These are phyloP conservation scores for Leptoteleia sp. DNA, from an alignment of 1,140 invertebrate species.

Conservation along the genomic window DNA sequence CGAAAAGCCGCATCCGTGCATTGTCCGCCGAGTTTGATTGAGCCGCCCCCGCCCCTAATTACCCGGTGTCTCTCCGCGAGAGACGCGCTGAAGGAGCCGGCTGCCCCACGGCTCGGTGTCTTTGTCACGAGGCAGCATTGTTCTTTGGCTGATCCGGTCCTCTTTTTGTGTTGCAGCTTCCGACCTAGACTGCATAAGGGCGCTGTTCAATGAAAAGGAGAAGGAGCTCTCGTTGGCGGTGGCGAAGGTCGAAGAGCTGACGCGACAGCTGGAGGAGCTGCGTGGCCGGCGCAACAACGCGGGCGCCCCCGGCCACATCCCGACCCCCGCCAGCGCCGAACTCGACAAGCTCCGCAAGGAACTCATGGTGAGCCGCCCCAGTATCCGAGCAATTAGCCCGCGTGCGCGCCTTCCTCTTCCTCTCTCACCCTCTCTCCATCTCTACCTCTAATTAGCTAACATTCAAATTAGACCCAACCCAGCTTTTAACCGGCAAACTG, in stretches of 20 bases:
- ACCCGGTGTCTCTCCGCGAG: slow-evolving; percentile 10
- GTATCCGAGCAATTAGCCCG: slow-evolving; percentile 25
- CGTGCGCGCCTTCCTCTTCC: slow-evolving; percentile 21
- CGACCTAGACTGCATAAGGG: slow-evolving; percentile 96
- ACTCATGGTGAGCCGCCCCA: slow-evolving; percentile 88
- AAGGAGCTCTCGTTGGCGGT: slow-evolving; percentile 97
- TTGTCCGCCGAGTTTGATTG: too few relatives aligned
- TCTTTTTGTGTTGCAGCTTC: slow-evolving; percentile 85
- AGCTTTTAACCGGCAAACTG: too few relatives aligned
- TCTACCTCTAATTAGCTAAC: too few relatives aligned
- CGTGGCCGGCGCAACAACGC: slow-evolving; percentile 84
- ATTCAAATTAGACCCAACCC: not conserved
- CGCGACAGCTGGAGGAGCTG: slow-evolving; percentile 94
- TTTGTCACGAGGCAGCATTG: slow-evolving; percentile 49
- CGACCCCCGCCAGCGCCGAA: slow-evolving; percentile 89
- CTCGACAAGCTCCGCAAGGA: slow-evolving; percentile 94
- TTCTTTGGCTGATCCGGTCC: slow-evolving; percentile 51
- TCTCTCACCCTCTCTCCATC: not conserved
- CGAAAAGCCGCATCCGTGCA: too few relatives aligned
- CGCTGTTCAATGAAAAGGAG: slow-evolving; percentile 98
- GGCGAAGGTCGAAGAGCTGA: slow-evolving; percentile 96
- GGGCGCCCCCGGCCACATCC: slow-evolving; percentile 80
- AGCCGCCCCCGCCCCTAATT: too few relatives aligned
- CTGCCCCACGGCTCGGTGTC: slow-evolving; percentile 17
- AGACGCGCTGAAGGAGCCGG: slow-evolving; percentile 2